phyloP scores from a whole-genome alignment of 2,113 vertebrate genomes.

The Ciconia boyciana region DNA sequence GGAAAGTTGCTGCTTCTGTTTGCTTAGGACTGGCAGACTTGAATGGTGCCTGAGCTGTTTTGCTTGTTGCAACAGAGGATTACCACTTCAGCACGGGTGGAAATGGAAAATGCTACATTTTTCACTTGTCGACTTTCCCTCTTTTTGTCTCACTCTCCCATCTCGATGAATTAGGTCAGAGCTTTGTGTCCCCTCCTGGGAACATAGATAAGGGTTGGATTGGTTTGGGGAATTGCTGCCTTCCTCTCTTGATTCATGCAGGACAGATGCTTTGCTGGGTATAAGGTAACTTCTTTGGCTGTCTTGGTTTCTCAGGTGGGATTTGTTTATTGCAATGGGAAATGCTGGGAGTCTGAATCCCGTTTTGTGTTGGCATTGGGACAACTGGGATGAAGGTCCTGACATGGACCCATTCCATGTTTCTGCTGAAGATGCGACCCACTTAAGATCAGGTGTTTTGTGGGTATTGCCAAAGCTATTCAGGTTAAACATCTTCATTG shows the following conservation, averaged over 20 bases:
- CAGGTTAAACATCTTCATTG: constrained; percentile 3
- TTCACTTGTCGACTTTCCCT: background rate
- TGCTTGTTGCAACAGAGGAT: background rate
- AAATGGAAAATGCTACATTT: background rate
- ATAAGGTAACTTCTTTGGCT: background rate
- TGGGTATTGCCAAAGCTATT: background rate
- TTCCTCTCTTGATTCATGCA: background rate
- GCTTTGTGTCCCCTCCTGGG: background rate
- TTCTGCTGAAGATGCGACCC: background rate
- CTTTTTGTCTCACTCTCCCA: background rate
- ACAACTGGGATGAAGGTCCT: background rate
- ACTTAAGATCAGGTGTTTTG: background rate
- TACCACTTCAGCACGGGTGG: fast-evolving
- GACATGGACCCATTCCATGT: background rate
- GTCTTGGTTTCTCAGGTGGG: background rate
- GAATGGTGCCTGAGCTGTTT: background rate
- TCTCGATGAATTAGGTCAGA: background rate
- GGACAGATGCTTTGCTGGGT: background rate
- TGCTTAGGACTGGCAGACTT: background rate
- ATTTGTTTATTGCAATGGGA: background rate
- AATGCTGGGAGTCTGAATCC: background rate
- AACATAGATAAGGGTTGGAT: fast-evolving
- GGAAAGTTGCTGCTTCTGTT: fast-evolving
- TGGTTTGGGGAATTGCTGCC: background rate
- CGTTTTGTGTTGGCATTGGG: background rate